Conservation (phyloP, 2,113 vertebrate species). For the crab-eating macaque (Macaca fascicularis) region T2T-MFA8v1.1 NC_088388.1:36787001-36787500, state of each 20-base stretch:
- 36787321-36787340: neutral
- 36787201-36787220: neutral
- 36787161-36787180: neutral
- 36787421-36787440: neutral
- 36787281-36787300: neutral
- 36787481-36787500: neutral
- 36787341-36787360: neutral
- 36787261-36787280: neutral
- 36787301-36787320: neutral
- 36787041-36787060: neutral
- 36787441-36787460: neutral
- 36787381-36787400: neutral
- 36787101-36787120: neutral
- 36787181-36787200: neutral
- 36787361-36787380: neutral
- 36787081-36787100: neutral
- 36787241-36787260: neutral
- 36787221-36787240: neutral
- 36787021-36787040: neutral
- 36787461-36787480: neutral
- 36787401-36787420: neutral
- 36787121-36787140: no score
- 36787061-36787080: neutral
- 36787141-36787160: neutral
- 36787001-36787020: neutral